Percentiles rank a stretch among this genome's conserved stretches.
These are phyloP conservation scores for Drosophila repletoides DNA, from an alignment of 1,140 invertebrate genomes.

Conservation along the genomic window DNA sequence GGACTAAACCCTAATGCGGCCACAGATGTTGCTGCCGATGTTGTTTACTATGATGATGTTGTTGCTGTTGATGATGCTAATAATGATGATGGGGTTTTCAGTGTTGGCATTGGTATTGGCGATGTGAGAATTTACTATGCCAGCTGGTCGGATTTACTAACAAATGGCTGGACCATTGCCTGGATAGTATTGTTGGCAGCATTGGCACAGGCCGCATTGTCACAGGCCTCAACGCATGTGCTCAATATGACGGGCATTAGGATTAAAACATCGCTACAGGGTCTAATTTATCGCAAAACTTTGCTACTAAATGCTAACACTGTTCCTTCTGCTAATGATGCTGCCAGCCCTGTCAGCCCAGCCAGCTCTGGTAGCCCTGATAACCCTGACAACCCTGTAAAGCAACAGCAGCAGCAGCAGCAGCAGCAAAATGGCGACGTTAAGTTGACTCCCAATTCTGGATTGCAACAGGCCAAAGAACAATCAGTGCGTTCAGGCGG, in stretches of 20 bases:
- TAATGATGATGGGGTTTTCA: slow-evolving; percentile 36
- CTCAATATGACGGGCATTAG: slow-evolving; percentile 91
- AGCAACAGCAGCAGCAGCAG: not conserved
- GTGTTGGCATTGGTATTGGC: slow-evolving; percentile 32
- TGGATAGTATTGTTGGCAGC: slow-evolving; percentile 88
- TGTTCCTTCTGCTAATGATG: slow-evolving; percentile 40
- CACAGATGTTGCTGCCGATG: slow-evolving; percentile 24
- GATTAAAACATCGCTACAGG: slow-evolving; percentile 90
- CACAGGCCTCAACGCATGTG: slow-evolving; percentile 93
- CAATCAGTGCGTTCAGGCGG: slow-evolving; percentile 43
- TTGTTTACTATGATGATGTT: slow-evolving; percentile 38
- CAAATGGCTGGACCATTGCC: slow-evolving; percentile 91
- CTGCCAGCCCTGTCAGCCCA: too few relatives aligned
- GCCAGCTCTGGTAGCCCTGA: not conserved
- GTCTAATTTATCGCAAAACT: slow-evolving; percentile 83
- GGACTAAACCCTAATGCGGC: slow-evolving; percentile 37
- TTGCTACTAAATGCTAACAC: slow-evolving; percentile 72
- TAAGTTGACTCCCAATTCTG: slow-evolving; percentile 36
- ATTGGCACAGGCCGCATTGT: slow-evolving; percentile 89
- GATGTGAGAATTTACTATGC: slow-evolving; percentile 82
- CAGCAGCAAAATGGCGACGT: slow-evolving; percentile 37
- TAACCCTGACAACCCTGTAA: slow-evolving; percentile 5
- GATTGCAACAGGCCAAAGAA: slow-evolving; percentile 24
- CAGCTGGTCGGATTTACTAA: slow-evolving; percentile 85
- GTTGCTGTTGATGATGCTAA: slow-evolving; percentile 12